Percentiles rank a stretch among this genome's conserved stretches.
Conservation (phyloP, 1,140 invertebrate genomes). For the Drosophila nebulosa region DNA sequence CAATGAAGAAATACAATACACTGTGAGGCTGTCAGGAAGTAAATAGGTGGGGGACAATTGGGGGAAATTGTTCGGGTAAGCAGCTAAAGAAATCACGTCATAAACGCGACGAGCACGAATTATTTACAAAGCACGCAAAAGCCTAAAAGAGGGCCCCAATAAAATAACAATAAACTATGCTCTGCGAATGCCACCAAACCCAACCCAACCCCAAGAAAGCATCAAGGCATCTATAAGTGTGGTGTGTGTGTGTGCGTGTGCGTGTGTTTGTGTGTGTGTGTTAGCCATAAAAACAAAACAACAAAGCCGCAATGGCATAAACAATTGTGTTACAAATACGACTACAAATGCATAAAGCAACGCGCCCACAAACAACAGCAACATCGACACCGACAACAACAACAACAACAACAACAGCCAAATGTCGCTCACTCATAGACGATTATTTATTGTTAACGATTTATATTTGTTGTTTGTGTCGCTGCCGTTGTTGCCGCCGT, state of each 20-base stretch:
- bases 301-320: constrained; percentile 64
- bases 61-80: constrained; percentile 20
- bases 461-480: constrained; percentile 62
- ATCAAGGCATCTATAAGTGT: constrained; percentile 1
- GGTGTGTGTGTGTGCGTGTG: constrained; percentile 3
- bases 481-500: constrained; percentile 5
- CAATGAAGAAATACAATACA: constrained; percentile 2
- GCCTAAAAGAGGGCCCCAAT: constrained; percentile 70
- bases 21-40: not conserved
- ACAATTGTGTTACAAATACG: constrained; percentile 77
- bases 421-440: constrained; percentile 61
- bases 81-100: constrained; percentile 74
- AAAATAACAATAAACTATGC: constrained; percentile 78
- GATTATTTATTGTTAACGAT: constrained; percentile 79
- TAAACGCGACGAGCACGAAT: constrained; percentile 74
- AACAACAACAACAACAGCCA: constrained; percentile 30
- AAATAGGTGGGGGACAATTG: not conserved
- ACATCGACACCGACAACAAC: constrained; percentile 38
- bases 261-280: constrained; percentile 10
- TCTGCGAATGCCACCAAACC: not conserved
- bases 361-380: constrained; percentile 17
- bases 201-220: constrained; percentile 22
- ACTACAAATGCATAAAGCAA: constrained; percentile 76
- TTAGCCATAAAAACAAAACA: constrained; percentile 59
- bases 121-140: constrained; percentile 75